Conservation (phyloP, 2,888 invertebrate genomes). For the Drosophila conformis region DNA sequence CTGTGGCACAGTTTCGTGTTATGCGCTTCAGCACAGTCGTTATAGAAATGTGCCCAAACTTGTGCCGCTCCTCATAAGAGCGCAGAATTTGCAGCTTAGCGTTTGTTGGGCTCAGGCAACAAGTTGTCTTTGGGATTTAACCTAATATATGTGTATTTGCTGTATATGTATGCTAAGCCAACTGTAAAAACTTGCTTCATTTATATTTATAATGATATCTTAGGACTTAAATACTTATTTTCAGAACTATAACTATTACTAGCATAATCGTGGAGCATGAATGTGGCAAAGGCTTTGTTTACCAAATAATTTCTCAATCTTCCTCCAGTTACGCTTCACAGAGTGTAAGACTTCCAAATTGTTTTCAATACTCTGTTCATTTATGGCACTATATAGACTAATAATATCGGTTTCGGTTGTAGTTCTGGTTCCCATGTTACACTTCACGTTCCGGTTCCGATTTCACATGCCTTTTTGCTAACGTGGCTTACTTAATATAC, state of each 20-base stretch:
- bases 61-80: slow-evolving; percentile 17
- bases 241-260: not conserved
- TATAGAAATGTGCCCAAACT: slow-evolving; percentile 51
- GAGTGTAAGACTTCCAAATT: too few species aligned
- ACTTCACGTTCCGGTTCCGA: too few species aligned
- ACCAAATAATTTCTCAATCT: not conserved
- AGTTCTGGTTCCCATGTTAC: not conserved
- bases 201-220: not conserved
- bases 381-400: not conserved
- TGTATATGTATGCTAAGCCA: slow-evolving; percentile 1
- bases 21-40: slow-evolving; percentile 47
- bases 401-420: not conserved
- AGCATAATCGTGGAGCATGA: not conserved
- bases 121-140: slow-evolving; percentile 33
- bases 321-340: not conserved
- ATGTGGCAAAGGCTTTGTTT: not conserved
- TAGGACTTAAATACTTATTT: not conserved
- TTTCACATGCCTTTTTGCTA: too few species aligned
- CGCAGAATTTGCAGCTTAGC: slow-evolving; percentile 1
- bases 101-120: slow-evolving; percentile 18
- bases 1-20: slow-evolving; percentile 73
- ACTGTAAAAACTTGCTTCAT: slow-evolving; percentile 11
- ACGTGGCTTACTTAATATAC: not conserved
- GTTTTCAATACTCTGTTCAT: too few species aligned
- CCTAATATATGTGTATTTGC: slow-evolving; percentile 11